Evolutionary conservation across 1,140 invertebrate genomes (phyloP).

Genomic region (Centruroides sculpturatus): DNA sequence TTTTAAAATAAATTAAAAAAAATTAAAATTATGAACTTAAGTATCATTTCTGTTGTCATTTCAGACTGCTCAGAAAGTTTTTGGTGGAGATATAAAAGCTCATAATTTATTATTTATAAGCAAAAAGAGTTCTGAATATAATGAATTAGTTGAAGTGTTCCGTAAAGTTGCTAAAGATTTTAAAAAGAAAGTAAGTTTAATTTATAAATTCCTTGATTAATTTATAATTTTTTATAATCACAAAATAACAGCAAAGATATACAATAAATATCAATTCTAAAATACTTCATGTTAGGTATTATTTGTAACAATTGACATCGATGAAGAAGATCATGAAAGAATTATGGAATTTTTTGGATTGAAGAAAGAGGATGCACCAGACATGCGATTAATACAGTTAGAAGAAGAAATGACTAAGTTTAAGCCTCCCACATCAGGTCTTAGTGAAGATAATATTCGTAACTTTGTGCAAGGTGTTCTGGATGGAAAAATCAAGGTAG

Average conservation of each 20-base stretch:
- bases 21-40: background rate
- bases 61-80: slow-evolving; percentile 70
- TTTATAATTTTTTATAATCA: no score
- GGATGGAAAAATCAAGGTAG: slow-evolving; percentile 54
- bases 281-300: slow-evolving; percentile 36
- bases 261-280: no score
- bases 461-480: slow-evolving; percentile 73
- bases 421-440: slow-evolving; percentile 65
- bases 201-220: no score
- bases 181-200: slow-evolving; percentile 46
- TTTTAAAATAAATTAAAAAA: background rate
- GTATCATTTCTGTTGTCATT: background rate
- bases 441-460: slow-evolving; percentile 57
- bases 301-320: slow-evolving; percentile 85
- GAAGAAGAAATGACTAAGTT: slow-evolving; percentile 97
- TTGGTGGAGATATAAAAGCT: slow-evolving; percentile 90
- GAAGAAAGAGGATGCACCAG: slow-evolving; percentile 76
- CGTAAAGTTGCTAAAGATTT: slow-evolving; percentile 68
- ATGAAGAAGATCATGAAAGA: slow-evolving; percentile 85
- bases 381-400: slow-evolving; percentile 77
- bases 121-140: slow-evolving; percentile 60
- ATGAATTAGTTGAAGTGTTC: slow-evolving; percentile 54
- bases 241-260: no score
- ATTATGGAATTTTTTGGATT: slow-evolving; percentile 98
- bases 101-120: slow-evolving; percentile 88